These are phyloP conservation scores for Chironomus riparius DNA, from an alignment of 2,888 invertebrate genomes.

Conservation along the genomic window DNA sequence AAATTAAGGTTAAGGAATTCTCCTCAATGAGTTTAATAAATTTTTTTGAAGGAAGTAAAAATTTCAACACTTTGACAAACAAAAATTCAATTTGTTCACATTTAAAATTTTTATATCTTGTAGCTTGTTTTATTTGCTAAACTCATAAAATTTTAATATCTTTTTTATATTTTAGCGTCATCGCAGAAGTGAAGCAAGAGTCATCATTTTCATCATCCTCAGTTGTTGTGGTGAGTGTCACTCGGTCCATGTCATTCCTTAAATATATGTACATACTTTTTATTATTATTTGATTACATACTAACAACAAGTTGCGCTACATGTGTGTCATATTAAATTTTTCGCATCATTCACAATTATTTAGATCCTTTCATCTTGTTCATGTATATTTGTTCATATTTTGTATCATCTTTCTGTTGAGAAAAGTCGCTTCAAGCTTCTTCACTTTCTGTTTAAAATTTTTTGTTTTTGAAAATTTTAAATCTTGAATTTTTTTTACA, in stretches of 20 bases:
- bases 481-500: neutral
- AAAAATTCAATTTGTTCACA: too few relatives aligned
- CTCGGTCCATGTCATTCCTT: neutral
- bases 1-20: too few relatives aligned
- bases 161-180: neutral
- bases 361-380: neutral
- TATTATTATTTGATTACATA: too few relatives aligned
- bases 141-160: too few relatives aligned
- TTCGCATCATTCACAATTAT: neutral
- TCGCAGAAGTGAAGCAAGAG: slow-evolving; percentile 3
- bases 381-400: neutral
- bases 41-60: neutral
- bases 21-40: too few relatives aligned
- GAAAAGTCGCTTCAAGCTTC: too few relatives aligned
- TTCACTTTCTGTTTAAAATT: too few relatives aligned
- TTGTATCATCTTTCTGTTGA: too few relatives aligned
- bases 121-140: too few relatives aligned
- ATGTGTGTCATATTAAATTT: neutral
- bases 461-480: too few relatives aligned
- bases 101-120: too few relatives aligned
- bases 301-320: neutral
- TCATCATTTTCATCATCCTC: slow-evolving; percentile 10
- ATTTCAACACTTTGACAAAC: neutral
- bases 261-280: neutral
- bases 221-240: slow-evolving; percentile 13